phyloP scores from a whole-genome alignment of 2,797 vertebrate genomes.

The Avahi laniger region DNA sequence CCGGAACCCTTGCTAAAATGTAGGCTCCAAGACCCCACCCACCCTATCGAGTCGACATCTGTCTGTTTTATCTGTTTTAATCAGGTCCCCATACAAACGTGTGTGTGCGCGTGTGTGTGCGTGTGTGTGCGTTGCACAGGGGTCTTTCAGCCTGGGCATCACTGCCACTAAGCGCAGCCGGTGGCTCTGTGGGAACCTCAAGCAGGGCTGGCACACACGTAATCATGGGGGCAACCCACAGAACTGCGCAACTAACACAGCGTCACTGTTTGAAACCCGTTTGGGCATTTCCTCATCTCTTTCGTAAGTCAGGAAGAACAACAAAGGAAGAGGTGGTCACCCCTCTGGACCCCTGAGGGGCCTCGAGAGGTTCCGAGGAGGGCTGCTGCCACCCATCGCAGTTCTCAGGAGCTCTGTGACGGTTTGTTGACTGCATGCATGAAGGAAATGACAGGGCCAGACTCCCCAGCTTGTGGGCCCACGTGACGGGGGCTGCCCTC shows the following conservation, averaged over 20 bases:
- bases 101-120: neutral
- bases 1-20: neutral
- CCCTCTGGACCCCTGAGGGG: neutral
- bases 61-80: neutral
- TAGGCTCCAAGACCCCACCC: neutral
- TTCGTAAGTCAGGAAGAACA: neutral
- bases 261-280: neutral
- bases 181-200: neutral
- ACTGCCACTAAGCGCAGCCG: rapidly evolving
- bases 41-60: neutral
- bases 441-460: neutral
- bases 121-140: rapidly evolving
- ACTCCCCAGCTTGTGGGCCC: rapidly evolving
- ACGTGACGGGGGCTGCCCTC: rapidly evolving
- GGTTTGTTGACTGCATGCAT: neutral
- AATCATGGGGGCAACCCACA: neutral
- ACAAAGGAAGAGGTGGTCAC: neutral
- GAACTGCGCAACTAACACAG: neutral
- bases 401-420: neutral
- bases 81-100: neutral
- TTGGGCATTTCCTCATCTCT: neutral
- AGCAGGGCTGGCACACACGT: rapidly evolving
- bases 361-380: neutral
- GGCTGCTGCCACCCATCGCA: neutral
- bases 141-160: neutral